phyloP scores from a whole-genome alignment of 1,140 invertebrate species.

The Drosophila orena region DNA sequence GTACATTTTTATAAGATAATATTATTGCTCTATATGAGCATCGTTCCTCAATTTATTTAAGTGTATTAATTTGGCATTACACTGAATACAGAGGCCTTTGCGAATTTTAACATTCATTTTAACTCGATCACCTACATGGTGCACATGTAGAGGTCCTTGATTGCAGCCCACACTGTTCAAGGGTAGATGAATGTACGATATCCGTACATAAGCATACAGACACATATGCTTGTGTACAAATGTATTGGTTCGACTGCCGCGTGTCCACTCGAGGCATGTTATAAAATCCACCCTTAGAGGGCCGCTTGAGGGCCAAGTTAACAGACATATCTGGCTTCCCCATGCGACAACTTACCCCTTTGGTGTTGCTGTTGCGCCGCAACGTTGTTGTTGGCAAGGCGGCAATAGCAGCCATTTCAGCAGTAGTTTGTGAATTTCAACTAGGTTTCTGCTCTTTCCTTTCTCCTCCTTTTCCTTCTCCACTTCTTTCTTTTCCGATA shows the following conservation, averaged over 20 bases:
- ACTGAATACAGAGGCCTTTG: too few species aligned
- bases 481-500: constrained; percentile 11
- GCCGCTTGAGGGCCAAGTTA: constrained; percentile 73
- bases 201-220: too few species aligned
- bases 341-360: constrained; percentile 71
- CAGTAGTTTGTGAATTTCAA: constrained; percentile 28
- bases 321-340: constrained; percentile 35
- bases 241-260: constrained; percentile 21
- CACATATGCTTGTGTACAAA: background rate
- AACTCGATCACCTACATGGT: background rate
- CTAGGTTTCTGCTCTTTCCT: constrained; percentile 23
- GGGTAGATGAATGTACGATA: background rate
- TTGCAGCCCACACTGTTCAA: background rate
- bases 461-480: constrained; percentile 3
- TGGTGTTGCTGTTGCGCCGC: constrained; percentile 42
- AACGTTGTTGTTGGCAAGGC: constrained; percentile 35
- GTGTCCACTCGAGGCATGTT: constrained; percentile 17
- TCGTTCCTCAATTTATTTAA: too few species aligned
- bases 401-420: constrained; percentile 58
- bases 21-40: too few species aligned
- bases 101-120: too few species aligned
- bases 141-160: background rate
- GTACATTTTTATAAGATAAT: too few species aligned
- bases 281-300: constrained; percentile 55
- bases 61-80: too few species aligned